These are phyloP conservation scores for Lobophora halterata DNA, from an alignment of 2,888 invertebrate genomes.

Conservation along the genomic window DNA sequence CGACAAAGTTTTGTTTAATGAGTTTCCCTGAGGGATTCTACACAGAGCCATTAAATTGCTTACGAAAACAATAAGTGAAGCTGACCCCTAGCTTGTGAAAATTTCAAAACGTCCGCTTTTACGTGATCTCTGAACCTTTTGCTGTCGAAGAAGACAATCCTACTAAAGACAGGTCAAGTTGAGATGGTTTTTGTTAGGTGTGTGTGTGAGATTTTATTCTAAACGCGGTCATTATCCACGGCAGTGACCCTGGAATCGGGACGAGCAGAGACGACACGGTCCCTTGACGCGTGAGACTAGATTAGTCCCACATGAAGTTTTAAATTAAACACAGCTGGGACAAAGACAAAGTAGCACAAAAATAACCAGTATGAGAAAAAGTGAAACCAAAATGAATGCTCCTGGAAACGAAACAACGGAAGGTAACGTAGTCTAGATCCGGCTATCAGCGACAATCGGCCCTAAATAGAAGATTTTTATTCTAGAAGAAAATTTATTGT, in stretches of 20 bases:
- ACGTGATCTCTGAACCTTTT: constrained; percentile 40
- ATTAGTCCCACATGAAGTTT: constrained; percentile 64
- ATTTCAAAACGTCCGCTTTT: constrained; percentile 21
- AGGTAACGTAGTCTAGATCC: too few relatives aligned
- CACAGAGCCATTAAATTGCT: constrained; percentile 43
- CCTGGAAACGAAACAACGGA: too few relatives aligned
- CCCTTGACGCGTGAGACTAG: constrained; percentile 49
- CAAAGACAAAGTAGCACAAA: constrained; percentile 14
- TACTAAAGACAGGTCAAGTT: constrained; percentile 22
- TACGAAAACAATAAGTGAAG: constrained; percentile 47
- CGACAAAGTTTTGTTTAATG: constrained; percentile 24
- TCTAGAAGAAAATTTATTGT: too few relatives aligned
- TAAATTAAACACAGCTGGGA: constrained; percentile 49
- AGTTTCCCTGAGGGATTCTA: constrained; percentile 35
- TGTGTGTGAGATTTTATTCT: constrained; percentile 53
- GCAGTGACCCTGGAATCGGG: constrained; percentile 43
- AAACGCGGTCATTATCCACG: constrained; percentile 56
- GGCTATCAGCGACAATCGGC: too few relatives aligned
- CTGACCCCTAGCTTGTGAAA: constrained; percentile 37
- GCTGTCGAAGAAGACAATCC: constrained; percentile 16
- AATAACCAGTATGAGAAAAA: constrained; percentile 25
- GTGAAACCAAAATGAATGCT: too few relatives aligned
- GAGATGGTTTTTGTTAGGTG: constrained; percentile 24
- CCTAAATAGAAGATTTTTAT: too few relatives aligned
- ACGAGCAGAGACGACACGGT: constrained; percentile 44